Conservation (phyloP, 2,888 invertebrate genomes). For the Gibbula magus region DNA sequence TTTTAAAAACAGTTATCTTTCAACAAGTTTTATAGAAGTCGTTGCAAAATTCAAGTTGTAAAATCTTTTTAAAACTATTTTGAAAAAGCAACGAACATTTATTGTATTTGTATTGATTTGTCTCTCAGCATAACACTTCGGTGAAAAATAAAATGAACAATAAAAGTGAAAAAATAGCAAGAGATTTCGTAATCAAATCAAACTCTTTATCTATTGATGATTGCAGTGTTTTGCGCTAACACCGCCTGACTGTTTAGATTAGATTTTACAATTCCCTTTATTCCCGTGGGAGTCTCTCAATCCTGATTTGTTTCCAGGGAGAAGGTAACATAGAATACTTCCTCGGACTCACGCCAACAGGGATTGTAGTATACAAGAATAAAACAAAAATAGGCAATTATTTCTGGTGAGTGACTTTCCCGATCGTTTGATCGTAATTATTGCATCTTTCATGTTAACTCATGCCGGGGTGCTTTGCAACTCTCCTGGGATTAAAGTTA, state of each 20-base stretch:
- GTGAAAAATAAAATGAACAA: no score
- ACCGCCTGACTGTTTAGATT: not conserved
- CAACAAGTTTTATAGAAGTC: no score
- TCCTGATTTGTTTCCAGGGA: conserved; percentile 56
- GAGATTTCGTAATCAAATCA: not conserved
- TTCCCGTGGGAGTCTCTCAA: no score
- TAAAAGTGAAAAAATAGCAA: no score
- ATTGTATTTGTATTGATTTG: no score
- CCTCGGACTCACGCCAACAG: conserved; percentile 95
- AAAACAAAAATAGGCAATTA: conserved; percentile 98
- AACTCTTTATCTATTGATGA: not conserved
- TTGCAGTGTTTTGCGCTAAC: not conserved
- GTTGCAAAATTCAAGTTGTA: not conserved
- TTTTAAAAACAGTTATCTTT: no score
- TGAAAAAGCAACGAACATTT: no score
- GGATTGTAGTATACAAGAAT: conserved; percentile 93
- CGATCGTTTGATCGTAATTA: not conserved
- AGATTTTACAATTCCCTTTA: not conserved
- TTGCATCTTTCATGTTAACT: no score
- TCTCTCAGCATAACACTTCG: no score
- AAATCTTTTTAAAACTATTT: no score
- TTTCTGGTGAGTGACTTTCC: conserved; percentile 83
- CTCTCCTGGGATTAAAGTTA: no score
- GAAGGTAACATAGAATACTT: conserved; percentile 98
- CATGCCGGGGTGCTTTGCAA: no score